These are phyloP conservation scores for Drosophila miranda DNA, from an alignment of 1,140 invertebrate species.

Conservation along the genomic window DNA sequence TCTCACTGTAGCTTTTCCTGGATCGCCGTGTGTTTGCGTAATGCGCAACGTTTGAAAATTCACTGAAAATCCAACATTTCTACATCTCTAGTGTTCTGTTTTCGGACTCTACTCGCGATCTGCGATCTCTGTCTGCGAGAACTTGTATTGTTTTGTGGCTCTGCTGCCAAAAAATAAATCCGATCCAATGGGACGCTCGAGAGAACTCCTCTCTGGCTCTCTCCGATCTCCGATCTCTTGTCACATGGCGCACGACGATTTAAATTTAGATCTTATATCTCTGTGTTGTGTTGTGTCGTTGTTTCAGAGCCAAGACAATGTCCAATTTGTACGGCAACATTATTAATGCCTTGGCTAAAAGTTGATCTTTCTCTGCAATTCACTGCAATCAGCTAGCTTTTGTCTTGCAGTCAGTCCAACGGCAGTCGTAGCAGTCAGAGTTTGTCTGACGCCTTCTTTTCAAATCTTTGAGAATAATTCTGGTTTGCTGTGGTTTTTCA, in stretches of 20 bases:
- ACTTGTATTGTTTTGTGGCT: conserved; percentile 64
- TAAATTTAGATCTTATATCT: conserved; percentile 63
- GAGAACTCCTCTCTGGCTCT: conserved; percentile 41
- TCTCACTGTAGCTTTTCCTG: no score
- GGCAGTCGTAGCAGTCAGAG: no score
- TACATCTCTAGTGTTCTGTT: conserved; percentile 15
- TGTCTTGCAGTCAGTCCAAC: neutral
- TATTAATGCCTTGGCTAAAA: conserved; percentile 15
- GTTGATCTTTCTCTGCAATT: conserved; percentile 6
- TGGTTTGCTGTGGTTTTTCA: no score
- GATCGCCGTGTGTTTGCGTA: conserved; percentile 65
- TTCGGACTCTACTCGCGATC: conserved; percentile 35
- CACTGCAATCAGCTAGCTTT: neutral
- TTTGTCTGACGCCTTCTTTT: no score
- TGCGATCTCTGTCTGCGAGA: conserved; percentile 35
- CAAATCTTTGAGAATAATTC: no score
- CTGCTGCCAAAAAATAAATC: conserved; percentile 34
- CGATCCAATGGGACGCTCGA: conserved; percentile 11
- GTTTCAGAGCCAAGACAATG: conserved; percentile 31
- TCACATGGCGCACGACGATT: conserved; percentile 72
- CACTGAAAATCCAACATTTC: conserved; percentile 36
- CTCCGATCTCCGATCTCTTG: conserved; percentile 49
- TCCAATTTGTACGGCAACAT: conserved; percentile 32
- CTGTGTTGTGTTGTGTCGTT: conserved; percentile 3
- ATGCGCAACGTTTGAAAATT: conserved; percentile 58